Conservation (phyloP, 2,888 invertebrate species). For the Drosophila gaucha region DNA sequence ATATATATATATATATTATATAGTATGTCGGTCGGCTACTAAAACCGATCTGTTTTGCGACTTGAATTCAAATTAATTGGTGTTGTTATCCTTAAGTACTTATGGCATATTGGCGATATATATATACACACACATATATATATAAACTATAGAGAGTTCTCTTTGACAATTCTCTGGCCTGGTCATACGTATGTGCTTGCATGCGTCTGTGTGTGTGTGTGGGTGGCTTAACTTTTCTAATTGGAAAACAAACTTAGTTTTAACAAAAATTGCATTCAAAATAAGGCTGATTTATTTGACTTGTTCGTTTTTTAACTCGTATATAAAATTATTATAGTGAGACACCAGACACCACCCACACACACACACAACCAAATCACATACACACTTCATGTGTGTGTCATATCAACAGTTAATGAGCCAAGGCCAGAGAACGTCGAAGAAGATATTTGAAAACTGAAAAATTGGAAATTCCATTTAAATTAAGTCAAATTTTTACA, state of each 20-base stretch:
- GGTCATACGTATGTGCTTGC: too few species aligned
- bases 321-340: slow-evolving; percentile 44
- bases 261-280: slow-evolving; percentile 69
- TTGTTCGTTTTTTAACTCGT: slow-evolving; percentile 71
- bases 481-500: slow-evolving; percentile 60
- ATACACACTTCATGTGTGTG: slow-evolving; percentile 22
- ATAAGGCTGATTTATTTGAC: slow-evolving; percentile 79
- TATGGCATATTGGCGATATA: slow-evolving; percentile 27
- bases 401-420: slow-evolving; percentile 62
- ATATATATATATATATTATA: slow-evolving; percentile 22
- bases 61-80: slow-evolving; percentile 33
- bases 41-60: slow-evolving; percentile 22
- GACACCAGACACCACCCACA: slow-evolving; percentile 21
- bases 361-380: slow-evolving; percentile 28
- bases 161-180: slow-evolving; percentile 28
- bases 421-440: slow-evolving; percentile 46
- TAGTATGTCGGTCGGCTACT: slow-evolving; percentile 11
- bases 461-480: slow-evolving; percentile 43
- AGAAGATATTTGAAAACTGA: slow-evolving; percentile 9
- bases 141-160: slow-evolving; percentile 20
- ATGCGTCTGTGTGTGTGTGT: slow-evolving; percentile 43
- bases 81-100: slow-evolving; percentile 49
- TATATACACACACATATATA: neutral
- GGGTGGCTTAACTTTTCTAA: slow-evolving; percentile 48
- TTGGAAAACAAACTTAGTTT: slow-evolving; percentile 72